phyloP scores from a whole-genome alignment of 2,113 vertebrate genomes.

The Atherinomorus stipes region DNA sequence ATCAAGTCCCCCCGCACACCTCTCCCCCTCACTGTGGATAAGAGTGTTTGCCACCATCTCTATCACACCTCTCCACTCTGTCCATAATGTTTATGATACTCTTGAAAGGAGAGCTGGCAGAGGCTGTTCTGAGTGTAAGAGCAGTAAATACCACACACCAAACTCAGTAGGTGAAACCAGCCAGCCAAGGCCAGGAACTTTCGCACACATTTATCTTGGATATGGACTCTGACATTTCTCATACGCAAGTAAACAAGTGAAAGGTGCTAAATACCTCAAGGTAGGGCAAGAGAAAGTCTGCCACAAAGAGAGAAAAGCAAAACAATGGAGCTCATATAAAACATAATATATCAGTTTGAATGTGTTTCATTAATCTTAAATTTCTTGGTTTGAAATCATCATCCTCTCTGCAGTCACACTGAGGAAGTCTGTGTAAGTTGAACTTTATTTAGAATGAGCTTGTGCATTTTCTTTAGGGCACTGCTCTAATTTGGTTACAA shows the following conservation, averaged over 20 bases:
- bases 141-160: constrained; percentile 48
- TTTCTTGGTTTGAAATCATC: constrained; percentile 25
- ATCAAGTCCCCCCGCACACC: constrained; percentile 26
- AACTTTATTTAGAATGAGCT: neutral
- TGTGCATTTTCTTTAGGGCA: neutral
- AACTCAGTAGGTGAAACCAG: constrained; percentile 41
- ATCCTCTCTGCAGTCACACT: constrained; percentile 25
- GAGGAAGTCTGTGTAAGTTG: constrained; percentile 22
- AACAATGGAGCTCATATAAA: no score
- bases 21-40: constrained; percentile 23
- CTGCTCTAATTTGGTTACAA: neutral
- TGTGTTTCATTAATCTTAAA: constrained; percentile 35
- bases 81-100: constrained; percentile 55
- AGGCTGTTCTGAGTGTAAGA: constrained; percentile 35
- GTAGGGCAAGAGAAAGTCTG: neutral
- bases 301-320: no score
- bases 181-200: constrained; percentile 7
- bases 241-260: neutral
- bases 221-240: neutral
- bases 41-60: constrained; percentile 55
- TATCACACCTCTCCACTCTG: constrained; percentile 55
- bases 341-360: neutral
- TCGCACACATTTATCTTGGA: constrained; percentile 3
- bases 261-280: neutral
- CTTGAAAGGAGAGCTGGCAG: constrained; percentile 41